Conservation (phyloP, 2,888 invertebrate genomes). For the Cantharis nigra region DNA sequence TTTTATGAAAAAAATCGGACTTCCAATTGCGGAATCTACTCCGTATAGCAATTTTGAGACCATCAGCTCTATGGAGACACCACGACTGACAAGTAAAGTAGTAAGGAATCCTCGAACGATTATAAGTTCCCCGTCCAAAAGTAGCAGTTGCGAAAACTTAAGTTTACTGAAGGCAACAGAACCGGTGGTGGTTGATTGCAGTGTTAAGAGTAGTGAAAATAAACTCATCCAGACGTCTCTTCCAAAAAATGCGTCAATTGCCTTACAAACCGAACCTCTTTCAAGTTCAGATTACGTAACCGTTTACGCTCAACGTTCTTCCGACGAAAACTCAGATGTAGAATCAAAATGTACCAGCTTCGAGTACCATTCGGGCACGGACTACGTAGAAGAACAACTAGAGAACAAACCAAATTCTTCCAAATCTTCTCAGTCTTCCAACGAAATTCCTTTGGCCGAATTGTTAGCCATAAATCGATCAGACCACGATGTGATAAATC, state of each 20-base stretch:
- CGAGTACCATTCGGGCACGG: conserved; percentile 64
- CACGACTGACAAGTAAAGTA: conserved; percentile 11
- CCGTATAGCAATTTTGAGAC: conserved; percentile 21
- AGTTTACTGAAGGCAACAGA: not conserved
- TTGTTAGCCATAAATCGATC: conserved; percentile 37
- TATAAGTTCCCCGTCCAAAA: not conserved
- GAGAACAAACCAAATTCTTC: not conserved
- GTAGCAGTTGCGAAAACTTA: conserved; percentile 2
- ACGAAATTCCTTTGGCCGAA: conserved; percentile 33
- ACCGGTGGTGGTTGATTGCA: not conserved
- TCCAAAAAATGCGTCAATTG: not conserved
- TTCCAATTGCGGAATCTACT: conserved; percentile 39
- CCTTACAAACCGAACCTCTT: not conserved
- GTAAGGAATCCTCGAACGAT: conserved; percentile 7
- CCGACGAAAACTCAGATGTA: not conserved
- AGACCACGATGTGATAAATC: conserved; percentile 59
- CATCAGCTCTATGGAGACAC: not conserved
- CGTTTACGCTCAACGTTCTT: not conserved
- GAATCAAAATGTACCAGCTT: conserved; percentile 67
- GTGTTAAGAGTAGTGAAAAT: not conserved
- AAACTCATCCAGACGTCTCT: not conserved
- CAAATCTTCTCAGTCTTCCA: not conserved
- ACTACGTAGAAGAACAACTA: not conserved
- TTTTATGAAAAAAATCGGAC: conserved; percentile 29
- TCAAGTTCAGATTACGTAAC: not conserved